Evolutionary conservation across 2,888 invertebrate species (phyloP).

Genomic region (Acleris cristana): DNA sequence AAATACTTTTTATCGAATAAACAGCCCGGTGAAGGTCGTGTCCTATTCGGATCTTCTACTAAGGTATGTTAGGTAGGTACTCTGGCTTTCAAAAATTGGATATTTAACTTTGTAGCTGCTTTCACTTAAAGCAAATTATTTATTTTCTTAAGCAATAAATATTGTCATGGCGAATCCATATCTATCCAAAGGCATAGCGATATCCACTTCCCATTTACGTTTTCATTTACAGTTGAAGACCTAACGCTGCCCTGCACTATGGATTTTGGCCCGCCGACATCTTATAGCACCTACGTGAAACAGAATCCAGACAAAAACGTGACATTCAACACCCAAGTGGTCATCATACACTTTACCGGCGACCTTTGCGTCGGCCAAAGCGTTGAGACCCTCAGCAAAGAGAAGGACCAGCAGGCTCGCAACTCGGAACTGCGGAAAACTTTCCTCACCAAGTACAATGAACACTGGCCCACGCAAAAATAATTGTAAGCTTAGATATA

Average conservation of each 20-base stretch:
- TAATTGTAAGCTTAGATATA: constrained; percentile 57
- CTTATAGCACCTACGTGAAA: constrained; percentile 57
- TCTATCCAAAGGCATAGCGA: too few relatives aligned
- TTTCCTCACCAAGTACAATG: constrained; percentile 77
- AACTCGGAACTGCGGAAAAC: constrained; percentile 85
- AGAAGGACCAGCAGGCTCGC: constrained; percentile 85
- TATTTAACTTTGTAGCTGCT: too few relatives aligned
- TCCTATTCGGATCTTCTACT: too few relatives aligned
- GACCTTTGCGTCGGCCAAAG: constrained; percentile 80
- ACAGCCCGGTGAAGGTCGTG: too few relatives aligned
- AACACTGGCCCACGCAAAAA: constrained; percentile 76
- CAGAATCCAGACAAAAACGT: constrained; percentile 74
- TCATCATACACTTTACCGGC: constrained; percentile 86
- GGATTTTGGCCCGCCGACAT: constrained; percentile 62
- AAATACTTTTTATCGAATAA: too few relatives aligned
- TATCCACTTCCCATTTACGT: not conserved
- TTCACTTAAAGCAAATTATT: too few relatives aligned
- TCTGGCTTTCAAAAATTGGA: too few relatives aligned
- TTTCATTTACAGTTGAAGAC: constrained; percentile 54
- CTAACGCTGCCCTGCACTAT: constrained; percentile 60
- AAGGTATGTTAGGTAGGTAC: too few relatives aligned
- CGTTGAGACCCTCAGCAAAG: constrained; percentile 85
- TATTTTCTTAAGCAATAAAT: too few relatives aligned
- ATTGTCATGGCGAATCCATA: not conserved
- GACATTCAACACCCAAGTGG: constrained; percentile 82